Evolutionary conservation across 2,113 vertebrate species (phyloP).

Genomic region (Geococcyx californianus): DNA sequence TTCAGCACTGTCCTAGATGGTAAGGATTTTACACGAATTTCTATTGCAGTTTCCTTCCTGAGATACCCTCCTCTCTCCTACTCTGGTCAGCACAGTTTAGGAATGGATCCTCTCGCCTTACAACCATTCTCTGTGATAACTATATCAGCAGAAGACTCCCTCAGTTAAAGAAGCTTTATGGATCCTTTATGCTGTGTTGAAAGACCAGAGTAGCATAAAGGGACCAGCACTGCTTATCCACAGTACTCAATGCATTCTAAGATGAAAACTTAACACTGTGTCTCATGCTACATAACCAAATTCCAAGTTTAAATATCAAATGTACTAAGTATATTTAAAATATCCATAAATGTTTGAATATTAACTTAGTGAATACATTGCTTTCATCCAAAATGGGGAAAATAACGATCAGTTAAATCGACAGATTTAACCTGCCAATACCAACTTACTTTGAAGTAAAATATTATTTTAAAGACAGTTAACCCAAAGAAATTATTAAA

Average conservation of each 20-base stretch:
- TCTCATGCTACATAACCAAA: not conserved
- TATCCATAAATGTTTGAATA: not conserved
- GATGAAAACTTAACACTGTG: conserved; percentile 10
- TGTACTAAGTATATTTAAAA: conserved; percentile 22
- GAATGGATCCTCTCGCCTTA: not conserved
- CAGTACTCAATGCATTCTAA: conserved; percentile 18
- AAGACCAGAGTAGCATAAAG: conserved; percentile 69
- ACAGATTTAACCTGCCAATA: not conserved
- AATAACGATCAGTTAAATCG: not conserved
- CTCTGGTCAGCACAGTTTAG: not conserved
- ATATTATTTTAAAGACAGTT: not conserved
- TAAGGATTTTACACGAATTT: not conserved
- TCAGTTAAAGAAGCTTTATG: not conserved
- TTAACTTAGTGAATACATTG: not conserved
- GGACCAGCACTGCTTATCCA: conserved; percentile 62
- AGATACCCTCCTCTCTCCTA: not conserved
- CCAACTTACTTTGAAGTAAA: not conserved
- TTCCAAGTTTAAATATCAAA: not conserved
- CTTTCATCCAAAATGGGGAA: not conserved
- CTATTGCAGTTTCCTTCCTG: not conserved
- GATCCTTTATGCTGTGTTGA: conserved; percentile 69
- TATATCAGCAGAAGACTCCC: not conserved
- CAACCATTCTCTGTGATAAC: not conserved
- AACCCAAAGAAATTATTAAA: not conserved
- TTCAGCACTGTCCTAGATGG: not conserved